phyloP scores from a whole-genome alignment of 1,140 invertebrate species.

The Trichonephila inaurata region DNA sequence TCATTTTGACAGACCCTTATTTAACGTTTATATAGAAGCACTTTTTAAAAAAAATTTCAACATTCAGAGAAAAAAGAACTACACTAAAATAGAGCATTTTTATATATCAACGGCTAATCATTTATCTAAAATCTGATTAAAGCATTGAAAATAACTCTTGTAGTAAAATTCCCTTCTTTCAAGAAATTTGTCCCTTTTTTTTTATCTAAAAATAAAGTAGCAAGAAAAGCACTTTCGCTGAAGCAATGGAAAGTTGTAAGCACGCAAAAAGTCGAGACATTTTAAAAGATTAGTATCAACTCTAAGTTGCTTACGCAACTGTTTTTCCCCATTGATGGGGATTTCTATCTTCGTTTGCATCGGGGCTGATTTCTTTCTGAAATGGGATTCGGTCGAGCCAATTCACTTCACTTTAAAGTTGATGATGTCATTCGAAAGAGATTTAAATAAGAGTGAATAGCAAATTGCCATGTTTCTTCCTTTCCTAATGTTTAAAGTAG shows the following conservation, averaged over 20 bases:
- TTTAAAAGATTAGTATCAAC: constrained; percentile 1
- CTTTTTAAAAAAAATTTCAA: too few species aligned
- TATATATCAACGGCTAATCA: neutral
- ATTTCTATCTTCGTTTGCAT: neutral
- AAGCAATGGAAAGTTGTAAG: too few species aligned
- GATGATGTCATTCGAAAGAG: neutral
- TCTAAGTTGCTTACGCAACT: neutral
- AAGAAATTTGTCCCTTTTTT: neutral
- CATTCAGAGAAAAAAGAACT: too few species aligned
- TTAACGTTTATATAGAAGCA: too few species aligned
- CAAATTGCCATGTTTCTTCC: too few species aligned
- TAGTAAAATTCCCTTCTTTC: too few species aligned
- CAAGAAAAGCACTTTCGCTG: neutral
- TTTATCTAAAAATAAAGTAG: neutral
- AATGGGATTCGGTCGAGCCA: neutral
- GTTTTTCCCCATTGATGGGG: neutral
- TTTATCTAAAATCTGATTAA: neutral
- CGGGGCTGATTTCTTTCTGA: neutral
- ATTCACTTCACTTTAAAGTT: neutral
- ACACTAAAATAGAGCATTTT: too few species aligned
- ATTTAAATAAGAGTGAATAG: neutral
- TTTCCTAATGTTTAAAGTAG: too few species aligned
- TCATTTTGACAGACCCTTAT: too few species aligned
- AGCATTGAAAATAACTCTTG: too few species aligned
- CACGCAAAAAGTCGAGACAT: neutral